Percentiles rank a stretch among this genome's conserved stretches.
These are phyloP conservation scores for Ochropleura plecta DNA, from an alignment of 2,888 invertebrate genomes.

Conservation along the genomic window DNA sequence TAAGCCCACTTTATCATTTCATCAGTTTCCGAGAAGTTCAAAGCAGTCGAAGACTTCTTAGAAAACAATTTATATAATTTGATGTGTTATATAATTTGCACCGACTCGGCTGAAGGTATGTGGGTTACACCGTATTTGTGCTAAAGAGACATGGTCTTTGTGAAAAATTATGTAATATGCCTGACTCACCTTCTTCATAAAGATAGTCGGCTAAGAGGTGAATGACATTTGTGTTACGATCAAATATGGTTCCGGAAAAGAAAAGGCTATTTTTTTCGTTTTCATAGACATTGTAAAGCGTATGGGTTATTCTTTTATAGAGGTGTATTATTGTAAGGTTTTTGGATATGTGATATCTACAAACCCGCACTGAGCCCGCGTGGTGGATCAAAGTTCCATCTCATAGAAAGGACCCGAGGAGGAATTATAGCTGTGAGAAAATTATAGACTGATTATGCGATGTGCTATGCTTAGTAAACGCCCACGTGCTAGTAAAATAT, in stretches of 20 bases:
- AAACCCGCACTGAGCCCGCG: neutral
- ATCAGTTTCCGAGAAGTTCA: constrained; percentile 45
- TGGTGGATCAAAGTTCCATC: neutral
- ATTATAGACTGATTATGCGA: neutral
- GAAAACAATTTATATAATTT: constrained; percentile 59
- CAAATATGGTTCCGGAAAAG: constrained; percentile 6
- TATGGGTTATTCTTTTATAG: neutral
- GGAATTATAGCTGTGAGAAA: too few species aligned
- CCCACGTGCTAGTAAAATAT: constrained; percentile 1
- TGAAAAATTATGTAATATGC: constrained; percentile 42
- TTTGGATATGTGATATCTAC: neutral
- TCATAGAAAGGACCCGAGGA: neutral
- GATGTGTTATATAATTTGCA: constrained; percentile 42
- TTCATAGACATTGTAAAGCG: neutral
- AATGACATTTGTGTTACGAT: constrained; percentile 26
- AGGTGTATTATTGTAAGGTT: neutral
- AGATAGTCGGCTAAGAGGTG: constrained; percentile 16
- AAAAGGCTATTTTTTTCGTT: constrained; percentile 4
- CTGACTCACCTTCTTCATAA: constrained; percentile 34
- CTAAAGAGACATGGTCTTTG: constrained; percentile 29
- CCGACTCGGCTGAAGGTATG: constrained; percentile 37
- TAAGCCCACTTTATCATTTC: constrained; percentile 23
- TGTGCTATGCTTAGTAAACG: neutral
- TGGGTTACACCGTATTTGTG: constrained; percentile 47
- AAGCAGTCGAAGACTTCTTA: constrained; percentile 47